Base-by-base conservation (phyloP, 2,888 invertebrate species). In the Nemotelus nigrinus region DNA sequence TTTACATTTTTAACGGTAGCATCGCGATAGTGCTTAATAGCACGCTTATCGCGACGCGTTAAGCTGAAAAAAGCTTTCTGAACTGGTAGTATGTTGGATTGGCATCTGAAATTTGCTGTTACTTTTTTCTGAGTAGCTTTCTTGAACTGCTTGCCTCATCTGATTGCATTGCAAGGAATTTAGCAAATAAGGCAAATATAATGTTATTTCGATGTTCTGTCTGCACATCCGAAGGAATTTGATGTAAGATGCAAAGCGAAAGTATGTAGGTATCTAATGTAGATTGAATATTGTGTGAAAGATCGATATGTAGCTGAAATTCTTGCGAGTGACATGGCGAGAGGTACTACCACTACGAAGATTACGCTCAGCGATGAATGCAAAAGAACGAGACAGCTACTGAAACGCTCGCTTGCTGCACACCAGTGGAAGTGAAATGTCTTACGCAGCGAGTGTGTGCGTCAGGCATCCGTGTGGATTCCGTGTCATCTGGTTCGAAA, bases 241-340 rank as follows among this genome's bases (percentile, higher is more conserved):
- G 8, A 58, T 58, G n/a, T 58, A 58, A 7, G 65, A 65, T 63
- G 43, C 25, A 25, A 41, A 43, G 63, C 7, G 45, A 39, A 68
- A 41, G 68, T 41, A 68, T 70, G 70, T 41, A 53, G 39, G 47
- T 53, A 60, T 7, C 7, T 60, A 4, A 7, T 60, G 60, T 25
- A 7, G 39, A 39, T 41, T 53, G 41, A 74, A 74, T 74, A 47
- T 74, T 63, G 48, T 74, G 47, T 72, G 63, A 63, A 48, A 60
- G 63, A 60, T 74, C 60, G 60, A 74, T 74, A 74, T 45, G 63
- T 74, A 43, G 48, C 50, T 63, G 63, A 60, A 74, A 74, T 55
- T 74, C 74, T 70, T 70, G 65, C 65, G 45, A 43, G 43, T 43
- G 43, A 5, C 57, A 68, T 47, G 53, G 53, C 55, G 55, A 71